Base-by-base conservation (phyloP, 2,888 invertebrate species). In the Caenorhabditis sp. region DNA sequence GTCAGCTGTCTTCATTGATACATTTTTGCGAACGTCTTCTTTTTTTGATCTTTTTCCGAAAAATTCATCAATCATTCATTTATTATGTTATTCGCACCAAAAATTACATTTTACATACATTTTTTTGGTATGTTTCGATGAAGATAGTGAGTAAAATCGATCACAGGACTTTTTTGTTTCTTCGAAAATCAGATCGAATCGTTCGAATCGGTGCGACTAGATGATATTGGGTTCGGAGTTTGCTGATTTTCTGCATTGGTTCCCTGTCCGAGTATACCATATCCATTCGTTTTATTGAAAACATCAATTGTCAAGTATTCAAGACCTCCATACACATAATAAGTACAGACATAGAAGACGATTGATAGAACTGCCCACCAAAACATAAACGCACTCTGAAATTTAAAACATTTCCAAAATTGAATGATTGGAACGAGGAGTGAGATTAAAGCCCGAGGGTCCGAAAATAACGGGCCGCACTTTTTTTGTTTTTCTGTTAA, bases 321-420 rank as follows among this genome's bases (percentile, higher is more conserved):
- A 12, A 85, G 63, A 36, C 85, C 85, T 31, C 83, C 84, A 70
- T 81, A 84, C 31, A 75, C 58, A 49, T 71, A 67, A 49, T 73
- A 67, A n/a, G 77, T 69, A 31, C 54, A 53, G 17, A 58, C 31
- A 62, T 71, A 80, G 69, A 77, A 73, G 31, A 67, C 55, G 23
- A 62, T 65, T 8, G 72, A 26, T 37, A 79, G 21, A n/a, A 79
- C 1, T n/a, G 71, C 72, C 63, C 70, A 77, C 58, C 69, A 69
- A 66, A 77, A 69, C 77, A 77, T 77, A 12, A 79, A 50, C 10
- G 72, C 62, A 6, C 71, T 69, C 77, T 79, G 62, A n/a, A 76
- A 64, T 31, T 4, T 10, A 60, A 49, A 37, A 24, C 4, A 49
- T 49, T 21, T 21, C 19, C 3, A 58, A 49, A 43, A 49, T 37